A percentile compares a stretch with the other conserved stretches of the same genome.
These are phyloP conservation scores for Ectropis crepuscularia DNA, from an alignment of 2,888 invertebrate species.

Conservation along the genomic window DNA sequence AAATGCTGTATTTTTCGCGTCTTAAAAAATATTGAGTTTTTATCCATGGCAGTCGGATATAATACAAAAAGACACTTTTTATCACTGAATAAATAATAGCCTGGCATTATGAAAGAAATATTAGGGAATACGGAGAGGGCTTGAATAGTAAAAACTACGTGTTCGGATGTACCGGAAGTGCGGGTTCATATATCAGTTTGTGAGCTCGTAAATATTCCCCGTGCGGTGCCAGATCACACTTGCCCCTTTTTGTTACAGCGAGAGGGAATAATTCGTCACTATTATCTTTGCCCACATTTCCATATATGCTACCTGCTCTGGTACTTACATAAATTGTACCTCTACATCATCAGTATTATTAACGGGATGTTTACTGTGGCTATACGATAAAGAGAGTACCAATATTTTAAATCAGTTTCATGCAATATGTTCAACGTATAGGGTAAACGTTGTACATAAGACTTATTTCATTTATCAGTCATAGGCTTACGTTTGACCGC, in stretches of 20 bases:
- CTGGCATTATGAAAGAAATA: slow-evolving; percentile 24
- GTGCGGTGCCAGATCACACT: slow-evolving; percentile 45
- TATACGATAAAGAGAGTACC: too few relatives aligned
- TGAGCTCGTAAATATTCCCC: slow-evolving; percentile 66
- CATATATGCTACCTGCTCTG: not conserved
- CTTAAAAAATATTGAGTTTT: too few relatives aligned
- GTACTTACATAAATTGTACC: not conserved
- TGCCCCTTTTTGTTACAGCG: slow-evolving; percentile 18
- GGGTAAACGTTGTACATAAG: too few relatives aligned
- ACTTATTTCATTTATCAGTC: too few relatives aligned
- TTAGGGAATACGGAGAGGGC: slow-evolving; percentile 21
- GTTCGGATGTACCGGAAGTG: slow-evolving; percentile 60
- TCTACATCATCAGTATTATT: too few relatives aligned
- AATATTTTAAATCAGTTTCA: too few relatives aligned
- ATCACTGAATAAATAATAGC: slow-evolving; percentile 25
- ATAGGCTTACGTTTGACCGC: too few relatives aligned
- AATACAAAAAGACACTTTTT: not conserved
- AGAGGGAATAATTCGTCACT: slow-evolving; percentile 15
- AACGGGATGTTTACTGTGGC: too few relatives aligned
- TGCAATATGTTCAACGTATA: too few relatives aligned
- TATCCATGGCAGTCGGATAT: not conserved
- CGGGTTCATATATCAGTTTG: slow-evolving; percentile 72
- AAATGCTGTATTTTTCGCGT: too few relatives aligned
- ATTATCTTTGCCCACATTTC: slow-evolving; percentile 3
- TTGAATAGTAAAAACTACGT: slow-evolving; percentile 28